These are phyloP conservation scores for Drosophila paracracens DNA, from an alignment of 2,888 invertebrate genomes.

Conservation along the genomic window DNA sequence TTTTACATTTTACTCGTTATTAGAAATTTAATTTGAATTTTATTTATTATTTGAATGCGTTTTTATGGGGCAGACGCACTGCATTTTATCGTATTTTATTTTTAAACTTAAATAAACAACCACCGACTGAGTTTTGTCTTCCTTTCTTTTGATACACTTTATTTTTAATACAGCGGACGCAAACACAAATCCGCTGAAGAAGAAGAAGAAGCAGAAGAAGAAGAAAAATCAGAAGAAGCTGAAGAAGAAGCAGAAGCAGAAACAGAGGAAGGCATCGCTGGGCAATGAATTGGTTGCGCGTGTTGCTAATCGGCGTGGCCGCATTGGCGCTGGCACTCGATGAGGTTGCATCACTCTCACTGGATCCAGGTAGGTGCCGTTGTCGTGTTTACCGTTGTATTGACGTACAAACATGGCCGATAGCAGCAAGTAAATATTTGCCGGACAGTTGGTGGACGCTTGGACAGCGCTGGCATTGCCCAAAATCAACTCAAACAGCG, in stretches of 20 bases:
- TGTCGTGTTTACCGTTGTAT: constrained; percentile 58
- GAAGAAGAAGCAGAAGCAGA: constrained; percentile 32
- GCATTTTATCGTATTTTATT: constrained; percentile 69
- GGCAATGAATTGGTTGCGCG: constrained; percentile 81
- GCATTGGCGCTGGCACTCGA: constrained; percentile 73
- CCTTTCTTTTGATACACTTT: constrained; percentile 45
- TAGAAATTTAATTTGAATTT: constrained; percentile 69
- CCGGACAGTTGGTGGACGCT: constrained; percentile 27
- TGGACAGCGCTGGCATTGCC: constrained; percentile 27
- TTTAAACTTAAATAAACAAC: constrained; percentile 77
- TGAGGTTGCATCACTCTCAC: constrained; percentile 83
- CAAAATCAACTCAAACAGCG: constrained; percentile 51
- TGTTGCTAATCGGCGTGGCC: constrained; percentile 72
- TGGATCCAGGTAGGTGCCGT: constrained; percentile 84
- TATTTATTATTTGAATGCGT: constrained; percentile 68
- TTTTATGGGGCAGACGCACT: constrained; percentile 55
- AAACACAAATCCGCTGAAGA: constrained; percentile 29
- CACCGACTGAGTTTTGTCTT: constrained; percentile 58
- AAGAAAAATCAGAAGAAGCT: constrained; percentile 36
- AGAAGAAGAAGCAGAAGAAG: constrained; percentile 16
- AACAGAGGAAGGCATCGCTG: constrained; percentile 31
- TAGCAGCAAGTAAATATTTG: constrained; percentile 66
- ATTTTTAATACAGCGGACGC: constrained; percentile 70
- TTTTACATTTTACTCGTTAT: constrained; percentile 35
- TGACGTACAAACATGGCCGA: constrained; percentile 63